Conservation (phyloP, 1,140 invertebrate species). For the Andricus grossulariae region DNA sequence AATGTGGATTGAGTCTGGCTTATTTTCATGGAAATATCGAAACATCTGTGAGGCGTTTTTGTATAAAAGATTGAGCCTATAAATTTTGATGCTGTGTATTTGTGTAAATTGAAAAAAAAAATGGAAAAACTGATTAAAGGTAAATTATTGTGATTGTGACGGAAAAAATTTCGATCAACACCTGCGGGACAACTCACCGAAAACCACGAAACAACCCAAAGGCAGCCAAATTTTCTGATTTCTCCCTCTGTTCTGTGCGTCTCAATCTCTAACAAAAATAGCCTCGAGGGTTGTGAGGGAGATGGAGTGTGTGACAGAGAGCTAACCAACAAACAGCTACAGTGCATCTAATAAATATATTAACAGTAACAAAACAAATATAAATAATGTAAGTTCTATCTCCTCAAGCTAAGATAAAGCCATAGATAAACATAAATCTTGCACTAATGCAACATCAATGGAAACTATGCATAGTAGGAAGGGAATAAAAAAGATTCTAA, state of each 20-base stretch:
- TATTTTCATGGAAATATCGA: conserved; percentile 73
- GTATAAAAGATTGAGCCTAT: conserved; percentile 42
- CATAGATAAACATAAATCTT: conserved; percentile 37
- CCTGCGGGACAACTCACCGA: conserved; percentile 74
- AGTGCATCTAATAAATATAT: conserved; percentile 77
- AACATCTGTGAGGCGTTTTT: conserved; percentile 44
- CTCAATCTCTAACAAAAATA: conserved; percentile 76
- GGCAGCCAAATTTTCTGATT: conserved; percentile 73
- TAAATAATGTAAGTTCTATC: conserved; percentile 68
- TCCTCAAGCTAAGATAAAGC: conserved; percentile 64
- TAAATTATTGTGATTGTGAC: conserved; percentile 27
- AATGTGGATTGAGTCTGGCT: conserved; percentile 59
- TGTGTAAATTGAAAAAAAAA: conserved; percentile 3
- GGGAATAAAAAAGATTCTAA: neutral
- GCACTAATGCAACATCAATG: conserved; percentile 32
- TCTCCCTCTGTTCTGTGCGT: conserved; percentile 71
- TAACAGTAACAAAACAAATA: conserved; percentile 75
- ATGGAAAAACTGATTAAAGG: neutral
- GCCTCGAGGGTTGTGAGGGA: conserved; percentile 72
- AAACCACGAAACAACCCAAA: conserved; percentile 74
- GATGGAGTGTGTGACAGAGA: conserved; percentile 75
- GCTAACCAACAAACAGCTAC: conserved; percentile 76
- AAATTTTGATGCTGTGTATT: neutral
- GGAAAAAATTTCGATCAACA: conserved; percentile 68
- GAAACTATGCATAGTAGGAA: conserved; percentile 32